Conservation (phyloP, 2,113 vertebrate species). For the Bucco capensis region DNA sequence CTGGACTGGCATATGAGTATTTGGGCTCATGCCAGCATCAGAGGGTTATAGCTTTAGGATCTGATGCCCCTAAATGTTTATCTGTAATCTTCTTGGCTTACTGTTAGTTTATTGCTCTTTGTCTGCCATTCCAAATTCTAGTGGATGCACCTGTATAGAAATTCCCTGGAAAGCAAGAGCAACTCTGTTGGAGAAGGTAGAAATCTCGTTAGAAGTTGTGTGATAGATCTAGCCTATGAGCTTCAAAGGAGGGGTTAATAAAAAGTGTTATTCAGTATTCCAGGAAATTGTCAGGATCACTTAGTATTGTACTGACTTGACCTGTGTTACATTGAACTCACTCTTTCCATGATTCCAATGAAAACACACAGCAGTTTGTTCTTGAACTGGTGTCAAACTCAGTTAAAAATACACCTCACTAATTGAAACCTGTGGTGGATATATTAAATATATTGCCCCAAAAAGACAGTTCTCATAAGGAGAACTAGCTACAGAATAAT, state of each 20-base stretch:
- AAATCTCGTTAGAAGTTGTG: background rate
- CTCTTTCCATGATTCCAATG: constrained; percentile 67
- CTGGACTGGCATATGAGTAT: background rate
- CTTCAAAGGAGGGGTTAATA: constrained; percentile 52
- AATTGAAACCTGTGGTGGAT: background rate
- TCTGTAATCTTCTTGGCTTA: background rate
- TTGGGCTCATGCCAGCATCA: background rate
- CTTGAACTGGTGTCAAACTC: constrained; percentile 64
- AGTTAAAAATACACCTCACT: constrained; percentile 58
- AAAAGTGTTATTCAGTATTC: constrained; percentile 56
- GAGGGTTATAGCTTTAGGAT: background rate
- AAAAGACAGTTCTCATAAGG: background rate
- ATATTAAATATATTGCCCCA: background rate
- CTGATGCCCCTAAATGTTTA: background rate
- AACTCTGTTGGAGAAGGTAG: background rate
- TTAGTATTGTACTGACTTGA: constrained; percentile 49
- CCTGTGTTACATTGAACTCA: constrained; percentile 58
- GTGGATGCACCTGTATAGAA: background rate
- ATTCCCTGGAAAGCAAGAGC: background rate
- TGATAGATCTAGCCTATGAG: background rate
- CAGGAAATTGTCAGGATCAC: constrained; percentile 68
- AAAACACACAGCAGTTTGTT: constrained; percentile 60
- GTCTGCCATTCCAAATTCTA: background rate
- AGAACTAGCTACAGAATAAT: background rate
- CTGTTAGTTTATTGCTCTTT: background rate